Evolutionary conservation across 2,113 vertebrate genomes (phyloP).

Genomic region (Phylloscopus trochiloides): DNA sequence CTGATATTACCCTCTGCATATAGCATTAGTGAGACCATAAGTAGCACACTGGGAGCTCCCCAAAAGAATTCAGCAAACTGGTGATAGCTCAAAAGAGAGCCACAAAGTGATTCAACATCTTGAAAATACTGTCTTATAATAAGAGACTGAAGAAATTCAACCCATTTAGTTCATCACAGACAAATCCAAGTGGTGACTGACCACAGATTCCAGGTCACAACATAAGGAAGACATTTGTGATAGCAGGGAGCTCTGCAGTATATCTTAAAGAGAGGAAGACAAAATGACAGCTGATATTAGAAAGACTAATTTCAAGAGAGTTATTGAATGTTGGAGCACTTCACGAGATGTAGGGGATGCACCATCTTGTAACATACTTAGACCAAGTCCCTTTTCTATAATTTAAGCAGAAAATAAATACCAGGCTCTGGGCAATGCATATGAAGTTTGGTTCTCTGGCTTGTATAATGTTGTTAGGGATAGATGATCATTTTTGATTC

Average conservation of each 20-base stretch:
- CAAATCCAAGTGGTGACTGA: constrained; percentile 37
- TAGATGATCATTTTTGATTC: background rate
- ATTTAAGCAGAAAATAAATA: background rate
- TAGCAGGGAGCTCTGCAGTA: background rate
- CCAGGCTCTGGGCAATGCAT: background rate
- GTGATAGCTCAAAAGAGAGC: background rate
- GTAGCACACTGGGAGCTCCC: background rate
- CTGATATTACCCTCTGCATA: background rate
- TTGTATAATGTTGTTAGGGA: background rate
- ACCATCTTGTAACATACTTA: background rate
- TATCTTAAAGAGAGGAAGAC: background rate
- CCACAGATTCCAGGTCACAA: constrained; percentile 1
- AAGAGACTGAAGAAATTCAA: background rate
- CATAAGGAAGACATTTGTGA: background rate
- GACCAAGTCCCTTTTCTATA: background rate
- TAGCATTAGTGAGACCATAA: background rate
- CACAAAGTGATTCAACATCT: background rate
- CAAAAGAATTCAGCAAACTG: background rate
- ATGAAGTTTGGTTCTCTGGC: background rate
- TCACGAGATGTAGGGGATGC: background rate
- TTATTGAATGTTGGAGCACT: background rate
- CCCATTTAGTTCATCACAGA: background rate
- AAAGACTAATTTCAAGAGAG: background rate
- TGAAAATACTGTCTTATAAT: background rate
- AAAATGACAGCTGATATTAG: background rate